phyloP scores from a whole-genome alignment of 64 coral and sea anemone genomes.

The Porites lutea region DNA sequence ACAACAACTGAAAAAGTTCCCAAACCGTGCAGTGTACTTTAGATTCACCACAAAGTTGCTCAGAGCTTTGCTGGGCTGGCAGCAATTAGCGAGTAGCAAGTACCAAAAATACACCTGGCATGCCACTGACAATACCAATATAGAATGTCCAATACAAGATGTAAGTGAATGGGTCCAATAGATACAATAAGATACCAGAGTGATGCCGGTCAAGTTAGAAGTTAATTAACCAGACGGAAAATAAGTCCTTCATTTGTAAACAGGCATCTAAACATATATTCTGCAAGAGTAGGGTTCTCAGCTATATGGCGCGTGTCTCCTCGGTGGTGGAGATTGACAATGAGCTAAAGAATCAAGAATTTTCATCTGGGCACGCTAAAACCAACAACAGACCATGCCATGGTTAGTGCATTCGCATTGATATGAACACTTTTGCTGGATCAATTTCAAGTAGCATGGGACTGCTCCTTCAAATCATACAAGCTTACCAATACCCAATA shows the following conservation, averaged over 20 bases:
- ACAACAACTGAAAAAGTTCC: not conserved
- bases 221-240: not conserved
- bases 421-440: too few species aligned
- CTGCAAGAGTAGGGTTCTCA: not conserved
- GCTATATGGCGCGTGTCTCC: slow-evolving; percentile 20
- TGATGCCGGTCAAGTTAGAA: slow-evolving; percentile 2
- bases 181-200: slow-evolving; percentile 28
- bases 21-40: not conserved
- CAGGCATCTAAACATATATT: not conserved
- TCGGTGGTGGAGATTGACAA: slow-evolving; percentile 35
- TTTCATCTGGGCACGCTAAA: slow-evolving; percentile 44
- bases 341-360: slow-evolving; percentile 43
- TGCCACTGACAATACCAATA: not conserved
- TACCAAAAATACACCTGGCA: slow-evolving; percentile 37
- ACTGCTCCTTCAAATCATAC: too few species aligned
- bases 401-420: too few species aligned
- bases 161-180: slow-evolving; percentile 13
- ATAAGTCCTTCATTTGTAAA: not conserved
- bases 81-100: not conserved
- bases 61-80: not conserved
- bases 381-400: not conserved
- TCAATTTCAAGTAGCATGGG: too few species aligned
- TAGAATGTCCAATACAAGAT: not conserved
- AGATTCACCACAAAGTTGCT: not conserved
- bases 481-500: too few species aligned